Conservation (phyloP, 2,113 vertebrate genomes). For the Argyrosomus japonicus region DNA sequence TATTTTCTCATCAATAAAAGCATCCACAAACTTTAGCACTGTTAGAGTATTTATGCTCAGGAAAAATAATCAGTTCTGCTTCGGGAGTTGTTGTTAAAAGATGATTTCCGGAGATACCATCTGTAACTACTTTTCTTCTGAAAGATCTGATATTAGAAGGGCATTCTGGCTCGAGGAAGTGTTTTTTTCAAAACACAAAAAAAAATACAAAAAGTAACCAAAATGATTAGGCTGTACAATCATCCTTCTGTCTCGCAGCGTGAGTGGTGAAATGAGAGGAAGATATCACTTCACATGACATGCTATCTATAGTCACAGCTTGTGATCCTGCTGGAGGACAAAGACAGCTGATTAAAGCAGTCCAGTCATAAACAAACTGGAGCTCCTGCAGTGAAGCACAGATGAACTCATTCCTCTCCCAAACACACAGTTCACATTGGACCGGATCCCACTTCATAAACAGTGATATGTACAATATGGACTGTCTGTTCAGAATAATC, state of each 20-base stretch:
- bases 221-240: conserved; percentile 37
- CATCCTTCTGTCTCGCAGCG: conserved; percentile 25
- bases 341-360: conserved; percentile 44
- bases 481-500: neutral
- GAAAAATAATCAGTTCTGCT: neutral
- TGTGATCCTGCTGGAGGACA: conserved; percentile 64
- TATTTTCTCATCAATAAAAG: neutral
- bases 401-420: neutral
- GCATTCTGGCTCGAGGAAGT: conserved; percentile 1
- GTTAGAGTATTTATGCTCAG: neutral
- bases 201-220: conserved; percentile 6
- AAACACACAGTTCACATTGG: neutral
- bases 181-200: neutral
- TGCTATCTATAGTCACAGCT: conserved; percentile 61
- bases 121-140: neutral
- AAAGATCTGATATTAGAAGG: neutral
- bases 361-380: conserved; percentile 46
- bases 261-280: conserved; percentile 34
- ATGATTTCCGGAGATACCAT: neutral
- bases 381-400: neutral
- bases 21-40: no score
- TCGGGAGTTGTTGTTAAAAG: no score
- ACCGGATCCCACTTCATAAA: neutral
- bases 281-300: conserved; percentile 58
- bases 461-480: neutral